phyloP scores from a whole-genome alignment of 1,140 invertebrate genomes.

The Drosophila gunungcola region DNA sequence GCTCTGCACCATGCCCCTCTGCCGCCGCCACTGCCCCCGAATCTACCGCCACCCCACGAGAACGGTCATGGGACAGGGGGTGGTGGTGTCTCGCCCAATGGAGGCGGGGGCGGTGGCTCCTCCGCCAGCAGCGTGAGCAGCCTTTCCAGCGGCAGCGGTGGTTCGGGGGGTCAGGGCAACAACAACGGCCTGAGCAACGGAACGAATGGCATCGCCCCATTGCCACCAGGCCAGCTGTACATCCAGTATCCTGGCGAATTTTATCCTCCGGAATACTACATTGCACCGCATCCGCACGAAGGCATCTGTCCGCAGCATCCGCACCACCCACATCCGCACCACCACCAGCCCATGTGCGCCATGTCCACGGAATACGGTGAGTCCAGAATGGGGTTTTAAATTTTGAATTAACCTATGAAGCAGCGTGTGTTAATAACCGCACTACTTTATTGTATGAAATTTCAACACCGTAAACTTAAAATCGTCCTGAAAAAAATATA shows the following conservation, averaged over 20 bases:
- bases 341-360: constrained; percentile 81
- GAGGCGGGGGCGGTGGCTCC: constrained; percentile 54
- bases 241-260: constrained; percentile 81
- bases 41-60: constrained; percentile 57
- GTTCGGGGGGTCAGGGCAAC: constrained; percentile 39
- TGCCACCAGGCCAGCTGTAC: constrained; percentile 72
- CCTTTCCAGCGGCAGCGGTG: constrained; percentile 61
- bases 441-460: no score
- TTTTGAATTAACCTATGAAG: background rate
- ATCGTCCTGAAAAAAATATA: no score
- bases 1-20: constrained; percentile 46
- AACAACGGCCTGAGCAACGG: constrained; percentile 45
- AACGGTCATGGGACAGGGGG: constrained; percentile 54
- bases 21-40: constrained; percentile 22
- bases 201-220: constrained; percentile 60
- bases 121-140: constrained; percentile 72
- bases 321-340: constrained; percentile 76
- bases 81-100: constrained; percentile 62
- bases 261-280: constrained; percentile 81
- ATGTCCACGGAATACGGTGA: constrained; percentile 83
- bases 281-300: constrained; percentile 80
- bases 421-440: background rate
- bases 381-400: constrained; percentile 13
- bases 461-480: no score
- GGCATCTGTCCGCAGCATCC: constrained; percentile 83